Base-by-base conservation (phyloP, 1,140 invertebrate genomes). In the Drosophila bipectinata region DNA sequence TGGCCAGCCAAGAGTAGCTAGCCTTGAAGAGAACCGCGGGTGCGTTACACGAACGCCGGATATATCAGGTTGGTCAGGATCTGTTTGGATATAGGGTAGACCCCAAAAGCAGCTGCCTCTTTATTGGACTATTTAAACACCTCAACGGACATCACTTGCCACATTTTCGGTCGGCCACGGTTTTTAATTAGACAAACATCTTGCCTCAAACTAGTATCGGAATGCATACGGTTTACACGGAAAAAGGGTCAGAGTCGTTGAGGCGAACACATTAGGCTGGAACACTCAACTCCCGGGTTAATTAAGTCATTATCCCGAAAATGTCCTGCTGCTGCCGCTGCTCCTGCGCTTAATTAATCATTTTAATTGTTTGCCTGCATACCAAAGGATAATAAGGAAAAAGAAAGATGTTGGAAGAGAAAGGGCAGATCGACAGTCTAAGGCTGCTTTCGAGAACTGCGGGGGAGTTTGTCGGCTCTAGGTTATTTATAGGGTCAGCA, bases 181-280 rank as follows among this genome's bases (percentile, higher is more conserved):
- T 88, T 87, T 79, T 85, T 85, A 85, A 88, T 85, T 85, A 88
- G 82, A 72, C 62, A 32, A 82, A 79, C 83, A 82, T 85, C 78
- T 82, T 72, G 53, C 55, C 41, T 18, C 41, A 14, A 26, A 18
- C n/a, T 48, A 32, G 32, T 21, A 15, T 8, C 21, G 59, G 47
- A 62, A 66, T 71, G 30, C 47, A 60, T 71, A 53, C 62, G 48
- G 53, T 57, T 75, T 75, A 72, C 73, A 49, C 44, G 78, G 83
- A 85, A 85, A 85, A 85, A 85, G 83, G 82, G 82, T 85, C 82
- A 87, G 80, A 87, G 74, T 85, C 79, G 82, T 76, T 85, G 75
- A 85, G 71, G 82, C 82, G 82, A 78, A 61, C 75, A 85, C 82
- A 85, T 85, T 85, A 85, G 51, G 60, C 51, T 63, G 82, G 77